Conservation (phyloP, 1,140 invertebrate genomes). For the Rhagoletis zephyria region DNA sequence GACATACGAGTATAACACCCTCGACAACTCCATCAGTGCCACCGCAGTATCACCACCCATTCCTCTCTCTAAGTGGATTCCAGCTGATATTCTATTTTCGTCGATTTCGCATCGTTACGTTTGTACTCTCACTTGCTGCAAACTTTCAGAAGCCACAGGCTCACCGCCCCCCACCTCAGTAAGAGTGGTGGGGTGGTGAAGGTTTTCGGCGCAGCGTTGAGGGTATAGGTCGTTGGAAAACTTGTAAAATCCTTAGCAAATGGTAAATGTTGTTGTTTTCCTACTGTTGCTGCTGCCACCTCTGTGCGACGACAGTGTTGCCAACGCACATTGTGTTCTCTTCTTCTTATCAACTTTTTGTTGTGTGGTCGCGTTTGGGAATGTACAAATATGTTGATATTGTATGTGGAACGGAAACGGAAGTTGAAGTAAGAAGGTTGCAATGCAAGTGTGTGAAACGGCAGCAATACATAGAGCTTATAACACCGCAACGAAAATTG, state of each 20-base stretch:
- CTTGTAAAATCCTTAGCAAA: slow-evolving; percentile 21
- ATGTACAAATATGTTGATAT: background rate
- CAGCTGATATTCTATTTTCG: background rate
- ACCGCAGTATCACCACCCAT: background rate
- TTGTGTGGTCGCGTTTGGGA: slow-evolving; percentile 45
- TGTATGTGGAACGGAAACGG: slow-evolving; percentile 49
- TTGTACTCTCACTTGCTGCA: background rate
- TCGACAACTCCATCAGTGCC: background rate
- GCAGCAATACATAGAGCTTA: background rate
- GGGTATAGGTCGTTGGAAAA: slow-evolving; percentile 16
- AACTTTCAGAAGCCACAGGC: background rate
- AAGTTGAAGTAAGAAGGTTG: slow-evolving; percentile 34
- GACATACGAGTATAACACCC: background rate
- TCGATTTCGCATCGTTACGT: slow-evolving; percentile 30
- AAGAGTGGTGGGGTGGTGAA: background rate
- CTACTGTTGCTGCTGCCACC: too few species aligned
- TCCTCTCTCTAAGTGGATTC: background rate
- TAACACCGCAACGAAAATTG: background rate
- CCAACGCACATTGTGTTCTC: background rate
- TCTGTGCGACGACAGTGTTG: slow-evolving; percentile 19
- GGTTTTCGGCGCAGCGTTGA: background rate
- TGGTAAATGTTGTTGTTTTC: background rate
- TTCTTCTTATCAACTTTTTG: background rate
- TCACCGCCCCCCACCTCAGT: too few species aligned
- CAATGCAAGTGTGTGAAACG: background rate